Conservation (phyloP, 2,113 vertebrate species). For the Nothobranchius furzeri region DNA sequence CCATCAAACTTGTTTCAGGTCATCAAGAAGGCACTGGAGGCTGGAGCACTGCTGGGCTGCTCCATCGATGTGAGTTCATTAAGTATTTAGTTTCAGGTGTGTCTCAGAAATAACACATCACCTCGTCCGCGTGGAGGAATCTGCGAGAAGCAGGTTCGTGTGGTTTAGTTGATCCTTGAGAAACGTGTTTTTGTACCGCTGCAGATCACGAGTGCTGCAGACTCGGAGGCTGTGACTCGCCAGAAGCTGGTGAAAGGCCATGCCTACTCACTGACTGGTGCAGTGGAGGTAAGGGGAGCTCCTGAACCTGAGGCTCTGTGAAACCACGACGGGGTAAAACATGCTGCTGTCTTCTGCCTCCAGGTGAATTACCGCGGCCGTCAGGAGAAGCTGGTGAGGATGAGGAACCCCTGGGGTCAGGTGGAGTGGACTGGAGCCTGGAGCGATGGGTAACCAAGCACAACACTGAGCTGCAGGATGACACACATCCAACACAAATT, state of each 20-base stretch:
- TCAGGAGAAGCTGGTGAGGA: conserved; percentile 86
- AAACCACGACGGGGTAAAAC: background rate
- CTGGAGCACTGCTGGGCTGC: conserved; percentile 91
- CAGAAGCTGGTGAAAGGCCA: conserved; percentile 98
- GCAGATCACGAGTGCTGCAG: conserved; percentile 90
- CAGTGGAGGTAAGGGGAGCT: conserved; percentile 81
- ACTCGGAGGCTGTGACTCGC: conserved; percentile 89
- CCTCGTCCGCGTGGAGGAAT: no score
- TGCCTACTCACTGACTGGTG: conserved; percentile 91
- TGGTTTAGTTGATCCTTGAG: no score
- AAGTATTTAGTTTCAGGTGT: background rate
- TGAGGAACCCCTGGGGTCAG: conserved; percentile 96
- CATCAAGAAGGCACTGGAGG: conserved; percentile 88
- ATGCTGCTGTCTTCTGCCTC: background rate
- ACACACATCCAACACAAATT: background rate
- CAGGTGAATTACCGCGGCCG: conserved; percentile 88
- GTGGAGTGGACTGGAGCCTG: conserved; percentile 97
- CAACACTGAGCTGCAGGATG: no score
- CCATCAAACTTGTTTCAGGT: conserved; percentile 88
- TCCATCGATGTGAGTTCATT: conserved; percentile 89
- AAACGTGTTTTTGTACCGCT: background rate
- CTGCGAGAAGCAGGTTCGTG: no score
- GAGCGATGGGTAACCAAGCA: conserved; percentile 86
- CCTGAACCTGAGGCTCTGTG: background rate
- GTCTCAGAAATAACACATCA: no score